A percentile compares a stretch with the other conserved stretches of the same genome.
These are phyloP conservation scores for Melanotaenia trifasciata DNA, from an alignment of 2,797 vertebrate species.

Conservation along the genomic window DNA sequence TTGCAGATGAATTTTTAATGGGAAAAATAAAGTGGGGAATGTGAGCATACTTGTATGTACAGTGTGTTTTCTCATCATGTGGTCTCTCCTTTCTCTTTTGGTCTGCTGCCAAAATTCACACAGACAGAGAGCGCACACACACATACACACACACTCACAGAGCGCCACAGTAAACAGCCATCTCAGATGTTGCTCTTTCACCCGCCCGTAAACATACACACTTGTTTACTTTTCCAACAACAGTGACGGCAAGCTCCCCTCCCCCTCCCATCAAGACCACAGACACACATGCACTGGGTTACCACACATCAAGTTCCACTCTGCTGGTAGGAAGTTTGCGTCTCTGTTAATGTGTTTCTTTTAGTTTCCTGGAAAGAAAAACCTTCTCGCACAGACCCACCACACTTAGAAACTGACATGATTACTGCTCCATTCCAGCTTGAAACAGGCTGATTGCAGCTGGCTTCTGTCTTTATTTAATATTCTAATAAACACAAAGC, in stretches of 20 bases:
- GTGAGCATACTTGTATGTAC: conserved; percentile 40
- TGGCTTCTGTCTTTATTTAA: not conserved
- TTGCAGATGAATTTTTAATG: not conserved
- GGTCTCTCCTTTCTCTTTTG: conserved; percentile 41
- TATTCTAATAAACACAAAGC: not conserved
- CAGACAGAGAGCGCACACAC: conserved; percentile 9
- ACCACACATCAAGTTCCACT: conserved; percentile 52
- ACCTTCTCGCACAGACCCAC: conserved; percentile 13
- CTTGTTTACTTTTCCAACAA: conserved; percentile 80
- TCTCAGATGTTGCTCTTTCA: conserved; percentile 75
- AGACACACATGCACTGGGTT: conserved; percentile 29
- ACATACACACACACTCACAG: conserved; percentile 37
- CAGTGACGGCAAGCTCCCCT: conserved; percentile 62
- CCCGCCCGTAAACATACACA: conserved; percentile 69
- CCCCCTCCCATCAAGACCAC: conserved; percentile 16
- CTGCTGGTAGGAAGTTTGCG: conserved; percentile 30
- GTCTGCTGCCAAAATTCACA: conserved; percentile 45
- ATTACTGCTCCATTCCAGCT: not conserved
- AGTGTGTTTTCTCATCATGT: conserved; percentile 40
- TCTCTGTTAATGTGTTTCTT: conserved; percentile 46
- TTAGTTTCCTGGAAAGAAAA: conserved; percentile 45
- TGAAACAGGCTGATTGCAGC: not conserved
- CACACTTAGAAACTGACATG: not conserved
- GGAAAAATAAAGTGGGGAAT: conserved; percentile 17
- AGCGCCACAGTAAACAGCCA: conserved; percentile 66